These are phyloP conservation scores for Cephalotes varians DNA, from an alignment of 2,888 invertebrate genomes.

Conservation along the genomic window DNA sequence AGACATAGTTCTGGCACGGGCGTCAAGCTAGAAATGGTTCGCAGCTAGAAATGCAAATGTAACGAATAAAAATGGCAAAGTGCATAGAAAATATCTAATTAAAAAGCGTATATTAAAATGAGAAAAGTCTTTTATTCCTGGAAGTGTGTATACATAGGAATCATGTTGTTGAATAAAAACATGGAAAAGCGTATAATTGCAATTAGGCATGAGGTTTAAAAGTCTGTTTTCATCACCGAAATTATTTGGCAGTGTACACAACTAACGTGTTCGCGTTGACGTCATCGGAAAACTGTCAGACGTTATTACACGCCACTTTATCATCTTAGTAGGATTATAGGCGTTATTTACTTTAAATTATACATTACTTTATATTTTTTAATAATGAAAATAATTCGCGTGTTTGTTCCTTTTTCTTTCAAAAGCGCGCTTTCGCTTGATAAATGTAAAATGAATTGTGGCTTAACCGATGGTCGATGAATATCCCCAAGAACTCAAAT, in stretches of 20 bases:
- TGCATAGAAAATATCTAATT: constrained; percentile 3
- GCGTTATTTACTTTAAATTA: too few relatives aligned
- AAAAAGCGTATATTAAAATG: neutral
- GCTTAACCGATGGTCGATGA: neutral
- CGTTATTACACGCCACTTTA: neutral
- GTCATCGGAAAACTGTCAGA: constrained; percentile 18
- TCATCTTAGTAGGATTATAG: neutral
- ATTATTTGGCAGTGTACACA: neutral
- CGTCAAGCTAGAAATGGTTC: neutral
- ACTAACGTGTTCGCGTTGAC: neutral
- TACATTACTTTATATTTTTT: constrained; percentile 4
- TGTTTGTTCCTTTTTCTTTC: neutral
- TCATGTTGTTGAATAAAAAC: neutral
- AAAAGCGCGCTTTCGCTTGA: neutral
- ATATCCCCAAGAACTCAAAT: neutral
- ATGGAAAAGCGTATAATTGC: neutral
- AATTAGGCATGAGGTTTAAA: neutral
- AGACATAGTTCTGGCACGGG: neutral
- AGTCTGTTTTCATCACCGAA: neutral
- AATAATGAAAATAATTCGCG: neutral
- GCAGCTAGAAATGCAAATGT: neutral
- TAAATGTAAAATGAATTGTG: neutral
- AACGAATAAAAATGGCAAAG: neutral
- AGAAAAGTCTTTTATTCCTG: neutral
- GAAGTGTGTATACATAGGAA: neutral